These are phyloP conservation scores for Diplodus puntazzo DNA, from an alignment of 2,797 vertebrate genomes.

Conservation along the genomic window DNA sequence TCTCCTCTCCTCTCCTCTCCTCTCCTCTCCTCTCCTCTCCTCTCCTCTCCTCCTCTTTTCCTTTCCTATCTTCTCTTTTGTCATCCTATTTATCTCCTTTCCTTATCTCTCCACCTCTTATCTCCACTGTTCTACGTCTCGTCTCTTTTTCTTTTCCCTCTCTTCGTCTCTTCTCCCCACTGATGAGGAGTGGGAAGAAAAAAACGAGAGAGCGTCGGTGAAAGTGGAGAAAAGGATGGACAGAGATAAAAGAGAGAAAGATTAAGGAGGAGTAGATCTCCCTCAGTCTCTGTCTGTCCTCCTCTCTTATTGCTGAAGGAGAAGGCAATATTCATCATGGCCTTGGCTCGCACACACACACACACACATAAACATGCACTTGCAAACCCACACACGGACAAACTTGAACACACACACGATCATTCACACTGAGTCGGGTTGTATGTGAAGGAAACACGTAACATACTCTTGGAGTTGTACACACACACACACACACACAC, in stretches of 20 bases:
- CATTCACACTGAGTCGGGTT: neutral
- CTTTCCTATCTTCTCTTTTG: too few relatives aligned
- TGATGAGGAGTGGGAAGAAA: neutral
- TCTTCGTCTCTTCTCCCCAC: neutral
- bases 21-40: neutral
- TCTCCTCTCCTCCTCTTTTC: neutral
- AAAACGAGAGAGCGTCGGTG: neutral
- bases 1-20: neutral
- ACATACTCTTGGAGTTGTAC: neutral
- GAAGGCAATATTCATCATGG: constrained; percentile 61
- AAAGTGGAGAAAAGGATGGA: neutral
- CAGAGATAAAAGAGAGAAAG: constrained; percentile 20
- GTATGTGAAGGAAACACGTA: neutral
- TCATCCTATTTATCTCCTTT: too few relatives aligned
- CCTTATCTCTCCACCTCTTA: neutral
- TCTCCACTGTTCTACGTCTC: neutral
- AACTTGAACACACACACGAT: neutral
- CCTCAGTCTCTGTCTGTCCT: constrained; percentile 60
- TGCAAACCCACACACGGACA: neutral
- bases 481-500: neutral
- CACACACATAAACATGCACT: neutral
- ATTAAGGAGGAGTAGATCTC: constrained; percentile 52
- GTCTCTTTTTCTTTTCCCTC: neutral
- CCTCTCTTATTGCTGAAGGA: constrained; percentile 54
- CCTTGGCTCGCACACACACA: constrained; percentile 37